Conservation (phyloP, 2,888 invertebrate species). For the Danaus chrysippus region DNA sequence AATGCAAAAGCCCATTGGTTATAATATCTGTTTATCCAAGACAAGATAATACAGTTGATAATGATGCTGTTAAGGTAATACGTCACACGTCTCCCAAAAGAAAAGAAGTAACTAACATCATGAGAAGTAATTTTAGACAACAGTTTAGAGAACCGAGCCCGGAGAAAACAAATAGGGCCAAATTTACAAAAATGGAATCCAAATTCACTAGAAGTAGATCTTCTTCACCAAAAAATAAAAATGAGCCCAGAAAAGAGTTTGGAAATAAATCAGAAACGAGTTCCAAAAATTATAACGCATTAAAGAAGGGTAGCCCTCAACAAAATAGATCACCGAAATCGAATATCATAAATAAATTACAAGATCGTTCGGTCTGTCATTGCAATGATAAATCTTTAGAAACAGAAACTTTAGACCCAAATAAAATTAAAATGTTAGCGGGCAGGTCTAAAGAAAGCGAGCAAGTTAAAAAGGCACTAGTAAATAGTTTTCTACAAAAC, state of each 20-base stretch:
- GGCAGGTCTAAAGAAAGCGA: slow-evolving; percentile 42
- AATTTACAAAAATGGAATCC: not conserved
- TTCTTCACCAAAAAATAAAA: slow-evolving; percentile 28
- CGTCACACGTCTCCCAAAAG: slow-evolving; percentile 17
- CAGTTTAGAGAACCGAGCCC: slow-evolving; percentile 16
- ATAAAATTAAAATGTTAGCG: slow-evolving; percentile 16
- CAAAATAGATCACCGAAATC: slow-evolving; percentile 12
- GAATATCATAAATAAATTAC: slow-evolving; percentile 12
- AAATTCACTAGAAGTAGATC: slow-evolving; percentile 25
- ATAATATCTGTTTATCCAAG: slow-evolving; percentile 68
- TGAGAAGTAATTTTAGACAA: slow-evolving; percentile 16
- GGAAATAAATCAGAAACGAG: slow-evolving; percentile 23
- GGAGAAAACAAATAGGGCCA: not conserved
- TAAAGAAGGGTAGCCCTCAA: slow-evolving; percentile 11
- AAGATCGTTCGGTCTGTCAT: slow-evolving; percentile 14
- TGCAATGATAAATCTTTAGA: slow-evolving; percentile 7
- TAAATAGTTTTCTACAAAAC: slow-evolving; percentile 50
- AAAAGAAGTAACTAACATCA: slow-evolving; percentile 22
- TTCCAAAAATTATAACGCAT: slow-evolving; percentile 13
- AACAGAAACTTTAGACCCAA: not conserved
- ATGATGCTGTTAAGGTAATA: slow-evolving; percentile 29
- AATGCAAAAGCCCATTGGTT: slow-evolving; percentile 53
- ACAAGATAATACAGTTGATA: slow-evolving; percentile 36
- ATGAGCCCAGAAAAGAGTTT: slow-evolving; percentile 23
- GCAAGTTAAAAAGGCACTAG: slow-evolving; percentile 49